Percentiles rank a stretch among this genome's conserved stretches.
Evolutionary conservation across 2,888 invertebrate genomes (phyloP).

Genomic region (Kryphioiulus occultus): DNA sequence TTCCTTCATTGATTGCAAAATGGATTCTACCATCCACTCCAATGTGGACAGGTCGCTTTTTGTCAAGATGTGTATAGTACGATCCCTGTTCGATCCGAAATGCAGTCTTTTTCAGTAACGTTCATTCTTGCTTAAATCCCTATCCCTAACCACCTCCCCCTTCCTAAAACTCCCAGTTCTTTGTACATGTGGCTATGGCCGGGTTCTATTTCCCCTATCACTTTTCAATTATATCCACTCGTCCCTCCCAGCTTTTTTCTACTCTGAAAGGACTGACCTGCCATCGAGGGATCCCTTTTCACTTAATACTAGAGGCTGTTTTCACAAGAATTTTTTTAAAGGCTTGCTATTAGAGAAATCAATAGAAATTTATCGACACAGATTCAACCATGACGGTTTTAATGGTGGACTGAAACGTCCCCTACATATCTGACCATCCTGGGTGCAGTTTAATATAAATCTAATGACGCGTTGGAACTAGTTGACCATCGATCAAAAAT

Average conservation of each 20-base stretch:
- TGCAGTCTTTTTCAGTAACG: background rate
- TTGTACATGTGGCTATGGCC: background rate
- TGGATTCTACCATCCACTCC: slow-evolving; percentile 3
- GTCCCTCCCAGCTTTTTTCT: background rate
- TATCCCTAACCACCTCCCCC: background rate
- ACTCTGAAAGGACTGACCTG: background rate
- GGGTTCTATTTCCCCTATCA: background rate
- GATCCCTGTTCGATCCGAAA: background rate
- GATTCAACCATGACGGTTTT: background rate
- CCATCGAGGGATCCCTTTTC: background rate
- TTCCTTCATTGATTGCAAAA: background rate
- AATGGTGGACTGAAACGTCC: background rate
- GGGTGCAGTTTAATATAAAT: slow-evolving; percentile 21
- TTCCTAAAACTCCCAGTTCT: background rate
- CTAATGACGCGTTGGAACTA: background rate
- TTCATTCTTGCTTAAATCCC: slow-evolving; percentile 20
- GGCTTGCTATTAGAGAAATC: background rate
- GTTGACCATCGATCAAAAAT: background rate
- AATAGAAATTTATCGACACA: slow-evolving; percentile 20
- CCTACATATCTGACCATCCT: background rate
- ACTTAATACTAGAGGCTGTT: slow-evolving; percentile 8
- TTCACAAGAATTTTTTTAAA: slow-evolving; percentile 1
- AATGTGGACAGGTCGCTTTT: background rate
- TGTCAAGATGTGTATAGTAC: background rate
- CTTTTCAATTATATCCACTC: slow-evolving; percentile 11